A percentile compares a stretch with the other conserved stretches of the same genome.
Evolutionary conservation across 2,797 vertebrate genomes (phyloP).

Genomic region (Pagetopsis macropterus): DNA sequence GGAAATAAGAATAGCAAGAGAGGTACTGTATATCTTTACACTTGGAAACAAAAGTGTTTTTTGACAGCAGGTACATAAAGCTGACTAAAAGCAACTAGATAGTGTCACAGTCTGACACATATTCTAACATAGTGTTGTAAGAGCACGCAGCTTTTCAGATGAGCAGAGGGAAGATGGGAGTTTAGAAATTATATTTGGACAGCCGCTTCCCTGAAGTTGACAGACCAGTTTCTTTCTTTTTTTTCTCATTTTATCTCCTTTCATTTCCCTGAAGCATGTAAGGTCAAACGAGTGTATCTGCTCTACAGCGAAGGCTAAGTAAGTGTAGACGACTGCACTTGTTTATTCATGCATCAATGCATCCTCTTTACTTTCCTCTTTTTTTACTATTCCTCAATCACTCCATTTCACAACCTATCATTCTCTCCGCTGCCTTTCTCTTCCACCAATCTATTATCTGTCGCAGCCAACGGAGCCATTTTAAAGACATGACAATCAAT

Average conservation of each 20-base stretch:
- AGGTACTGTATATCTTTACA: neutral
- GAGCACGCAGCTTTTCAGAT: slow-evolving; percentile 15
- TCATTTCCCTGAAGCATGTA: slow-evolving; percentile 6
- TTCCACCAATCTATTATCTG: slow-evolving; percentile 33
- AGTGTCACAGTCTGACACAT: slow-evolving; percentile 21
- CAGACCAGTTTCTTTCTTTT: slow-evolving; percentile 17
- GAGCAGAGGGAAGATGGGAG: slow-evolving; percentile 22
- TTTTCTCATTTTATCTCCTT: slow-evolving; percentile 20
- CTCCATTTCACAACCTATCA: slow-evolving; percentile 25
- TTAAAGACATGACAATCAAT: slow-evolving; percentile 33
- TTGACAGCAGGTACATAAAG: slow-evolving; percentile 29
- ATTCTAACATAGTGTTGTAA: neutral
- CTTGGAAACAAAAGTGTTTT: slow-evolving; percentile 3
- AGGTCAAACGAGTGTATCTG: slow-evolving; percentile 43
- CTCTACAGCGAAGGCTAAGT: slow-evolving; percentile 7
- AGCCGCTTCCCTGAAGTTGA: slow-evolving; percentile 22
- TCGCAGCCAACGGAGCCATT: slow-evolving; percentile 25
- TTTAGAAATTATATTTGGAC: slow-evolving; percentile 35
- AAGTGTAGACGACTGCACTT: neutral
- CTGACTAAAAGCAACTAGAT: slow-evolving; percentile 38
- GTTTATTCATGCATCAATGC: slow-evolving; percentile 34
- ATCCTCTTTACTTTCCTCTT: slow-evolving; percentile 1
- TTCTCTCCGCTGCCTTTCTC: slow-evolving; percentile 10
- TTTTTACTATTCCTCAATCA: slow-evolving; percentile 23
- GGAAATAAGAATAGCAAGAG: neutral